Conservation (phyloP, 2,888 invertebrate species). For the Trissolcus japonicus region DNA sequence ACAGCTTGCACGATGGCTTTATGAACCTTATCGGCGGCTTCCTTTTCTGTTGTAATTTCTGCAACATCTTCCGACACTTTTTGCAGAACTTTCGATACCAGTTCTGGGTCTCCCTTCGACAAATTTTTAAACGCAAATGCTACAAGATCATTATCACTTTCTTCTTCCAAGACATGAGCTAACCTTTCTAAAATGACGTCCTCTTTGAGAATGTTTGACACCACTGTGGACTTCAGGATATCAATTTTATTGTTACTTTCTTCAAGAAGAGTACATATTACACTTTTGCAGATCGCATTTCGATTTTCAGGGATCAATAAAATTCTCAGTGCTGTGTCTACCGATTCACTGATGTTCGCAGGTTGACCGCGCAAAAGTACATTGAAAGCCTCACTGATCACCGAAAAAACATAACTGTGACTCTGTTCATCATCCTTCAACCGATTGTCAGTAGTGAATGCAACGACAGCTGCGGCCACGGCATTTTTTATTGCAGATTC, state of each 20-base stretch:
- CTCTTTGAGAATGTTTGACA: slow-evolving; percentile 77
- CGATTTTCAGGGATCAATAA: slow-evolving; percentile 69
- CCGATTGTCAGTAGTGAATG: slow-evolving; percentile 61
- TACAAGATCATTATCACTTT: slow-evolving; percentile 78
- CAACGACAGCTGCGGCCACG: slow-evolving; percentile 67
- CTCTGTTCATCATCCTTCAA: slow-evolving; percentile 57
- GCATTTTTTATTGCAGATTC: slow-evolving; percentile 67
- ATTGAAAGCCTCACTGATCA: slow-evolving; percentile 72
- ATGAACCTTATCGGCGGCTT: slow-evolving; percentile 82
- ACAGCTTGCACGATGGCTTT: slow-evolving; percentile 83
- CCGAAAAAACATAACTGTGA: slow-evolving; percentile 67
- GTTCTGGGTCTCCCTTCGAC: slow-evolving; percentile 79
- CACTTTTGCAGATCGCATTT: slow-evolving; percentile 66
- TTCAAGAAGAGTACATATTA: slow-evolving; percentile 66
- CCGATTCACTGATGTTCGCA: slow-evolving; percentile 63
- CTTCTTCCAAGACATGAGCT: slow-evolving; percentile 80
- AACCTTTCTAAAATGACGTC: slow-evolving; percentile 82
- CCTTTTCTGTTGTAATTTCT: slow-evolving; percentile 80
- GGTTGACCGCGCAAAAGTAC: slow-evolving; percentile 64
- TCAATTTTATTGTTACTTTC: slow-evolving; percentile 79
- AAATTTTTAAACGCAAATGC: slow-evolving; percentile 83
- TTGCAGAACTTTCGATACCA: slow-evolving; percentile 80
- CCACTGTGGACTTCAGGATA: slow-evolving; percentile 80
- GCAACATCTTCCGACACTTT: slow-evolving; percentile 81
- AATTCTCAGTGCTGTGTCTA: slow-evolving; percentile 67